These are phyloP conservation scores for Psittacara wagleri DNA, from an alignment of 2,113 vertebrate genomes.

Conservation along the genomic window DNA sequence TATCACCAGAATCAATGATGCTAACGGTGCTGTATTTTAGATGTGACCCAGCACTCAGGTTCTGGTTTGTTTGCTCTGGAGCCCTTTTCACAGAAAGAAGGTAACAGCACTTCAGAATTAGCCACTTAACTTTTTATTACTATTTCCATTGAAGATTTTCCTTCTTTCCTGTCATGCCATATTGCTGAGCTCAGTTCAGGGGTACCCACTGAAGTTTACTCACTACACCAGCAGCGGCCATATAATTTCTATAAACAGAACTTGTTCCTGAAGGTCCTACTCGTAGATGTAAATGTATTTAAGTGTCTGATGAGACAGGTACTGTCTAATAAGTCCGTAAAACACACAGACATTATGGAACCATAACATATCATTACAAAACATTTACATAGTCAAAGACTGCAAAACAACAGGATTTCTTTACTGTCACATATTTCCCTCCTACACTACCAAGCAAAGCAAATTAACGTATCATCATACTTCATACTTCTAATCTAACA, in stretches of 20 bases:
- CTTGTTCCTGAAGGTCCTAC: not conserved
- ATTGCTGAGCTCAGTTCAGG: not conserved
- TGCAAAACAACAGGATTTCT: conserved; percentile 46
- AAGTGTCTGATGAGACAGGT: not conserved
- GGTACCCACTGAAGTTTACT: not conserved
- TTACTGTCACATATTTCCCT: conserved; percentile 26
- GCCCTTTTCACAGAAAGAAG: not conserved
- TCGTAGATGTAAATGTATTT: not conserved
- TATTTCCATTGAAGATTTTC: not conserved
- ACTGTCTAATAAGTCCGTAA: conserved; percentile 22
- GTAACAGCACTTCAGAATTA: not conserved
- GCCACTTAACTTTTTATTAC: not conserved
- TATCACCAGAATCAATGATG: conserved; percentile 26
- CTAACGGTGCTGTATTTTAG: conserved; percentile 15
- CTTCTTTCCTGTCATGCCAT: not conserved
- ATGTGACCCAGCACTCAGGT: not conserved
- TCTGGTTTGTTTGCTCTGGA: not conserved
- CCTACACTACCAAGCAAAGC: conserved; percentile 29
- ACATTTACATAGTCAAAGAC: conserved; percentile 43
- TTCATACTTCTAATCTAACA: conserved; percentile 4
- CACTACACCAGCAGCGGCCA: not conserved
- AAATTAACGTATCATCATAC: conserved; percentile 10
- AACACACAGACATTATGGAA: conserved; percentile 27
- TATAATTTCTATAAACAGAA: not conserved
- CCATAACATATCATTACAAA: conserved; percentile 41